phyloP scores from a whole-genome alignment of 2,113 vertebrate genomes.

The Thalassarche chlororhynchos region DNA sequence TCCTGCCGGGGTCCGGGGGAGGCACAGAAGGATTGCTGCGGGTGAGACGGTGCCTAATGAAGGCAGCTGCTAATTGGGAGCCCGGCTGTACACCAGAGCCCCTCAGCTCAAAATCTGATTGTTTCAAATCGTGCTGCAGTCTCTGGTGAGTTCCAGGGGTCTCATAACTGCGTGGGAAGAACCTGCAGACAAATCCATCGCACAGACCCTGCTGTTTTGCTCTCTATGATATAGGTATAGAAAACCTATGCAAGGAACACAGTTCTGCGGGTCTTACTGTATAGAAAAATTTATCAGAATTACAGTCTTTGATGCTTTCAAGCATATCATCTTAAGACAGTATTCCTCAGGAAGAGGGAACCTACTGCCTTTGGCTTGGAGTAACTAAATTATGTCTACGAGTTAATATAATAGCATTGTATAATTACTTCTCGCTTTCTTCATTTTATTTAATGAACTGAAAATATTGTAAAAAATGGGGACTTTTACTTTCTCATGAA shows the following conservation, averaged over 20 bases:
- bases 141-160: neutral
- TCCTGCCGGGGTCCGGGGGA: neutral
- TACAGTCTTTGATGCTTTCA: neutral
- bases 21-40: neutral
- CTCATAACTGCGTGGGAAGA: neutral
- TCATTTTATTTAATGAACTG: neutral
- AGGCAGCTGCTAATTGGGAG: constrained; percentile 7
- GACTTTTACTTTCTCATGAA: neutral
- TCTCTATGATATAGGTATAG: neutral
- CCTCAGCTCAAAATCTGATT: neutral
- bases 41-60: neutral
- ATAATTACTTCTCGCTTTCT: neutral
- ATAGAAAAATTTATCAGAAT: neutral
- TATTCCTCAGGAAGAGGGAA: neutral
- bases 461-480: neutral
- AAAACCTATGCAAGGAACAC: neutral
- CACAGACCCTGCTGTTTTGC: neutral
- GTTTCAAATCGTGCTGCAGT: neutral
- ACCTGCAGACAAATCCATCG: neutral
- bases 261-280: neutral
- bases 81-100: neutral
- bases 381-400: neutral
- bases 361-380: neutral
- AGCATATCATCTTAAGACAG: neutral
- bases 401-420: neutral